Base-by-base conservation (phyloP, 2,888 invertebrate species). In the Xiphydria camelus region DNA sequence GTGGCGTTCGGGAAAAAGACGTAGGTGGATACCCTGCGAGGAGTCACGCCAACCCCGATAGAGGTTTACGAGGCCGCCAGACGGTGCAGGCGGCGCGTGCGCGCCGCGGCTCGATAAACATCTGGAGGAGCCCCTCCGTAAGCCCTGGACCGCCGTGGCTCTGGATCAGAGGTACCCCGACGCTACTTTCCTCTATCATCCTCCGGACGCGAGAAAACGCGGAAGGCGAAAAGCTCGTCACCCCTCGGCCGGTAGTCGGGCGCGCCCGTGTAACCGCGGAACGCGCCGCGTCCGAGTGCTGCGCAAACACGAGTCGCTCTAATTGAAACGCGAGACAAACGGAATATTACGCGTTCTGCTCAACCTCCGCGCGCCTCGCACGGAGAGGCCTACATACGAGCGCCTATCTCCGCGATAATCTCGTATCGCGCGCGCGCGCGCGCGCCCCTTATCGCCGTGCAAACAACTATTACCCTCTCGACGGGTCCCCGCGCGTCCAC, bases 101-200 rank as follows among this genome's bases (percentile, higher is more conserved):
- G 63, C 68, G 58, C 57, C 60, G 52, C 61, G 63, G 71, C 73
- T 73, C 73, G 70, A 73, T 73, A 73, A 73, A 73, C 73, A 73
- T 73, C 68, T 64, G 63, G 61, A 66, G 66, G 63, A 70, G 66
- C 62, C 66, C 55, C 55, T n/a, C n/a, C n/a, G n/a, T n/a, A n/a
- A n/a, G n/a, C n/a, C n/a, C n/a, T n/a, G 62, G 69, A 71, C 71
- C 72, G 68, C 68, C 66, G 58, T 58, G 57, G 66, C 67, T 70
- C 68, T 70, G 72, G 72, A 73, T 73, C 72, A 73, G n/a, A n/a
- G n/a, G n/a, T n/a, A n/a, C n/a, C n/a, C 66, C 57, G 52, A 43
- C 53, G 57, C 63, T 65, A 66, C 65, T 68, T 66, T 64, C 63
- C 63, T 66, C 62, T 67, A 70, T n/a, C n/a, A n/a, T 66, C 69